Base-by-base conservation (phyloP, 2,888 invertebrate genomes). In the Cerastoderma edule region DNA sequence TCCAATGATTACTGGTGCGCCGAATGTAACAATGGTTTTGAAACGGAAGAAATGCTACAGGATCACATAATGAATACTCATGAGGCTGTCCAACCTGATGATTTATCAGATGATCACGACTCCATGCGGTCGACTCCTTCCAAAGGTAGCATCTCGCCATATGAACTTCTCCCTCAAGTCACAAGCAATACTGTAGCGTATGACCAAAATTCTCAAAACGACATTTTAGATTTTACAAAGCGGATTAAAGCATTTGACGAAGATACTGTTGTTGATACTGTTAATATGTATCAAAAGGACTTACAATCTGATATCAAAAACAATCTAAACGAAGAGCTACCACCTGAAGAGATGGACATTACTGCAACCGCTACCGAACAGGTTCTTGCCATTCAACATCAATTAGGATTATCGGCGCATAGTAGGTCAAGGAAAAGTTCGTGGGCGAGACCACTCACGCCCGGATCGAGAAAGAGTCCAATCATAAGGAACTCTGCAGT, bases 1-100 rank as follows among this genome's bases (percentile, higher is more conserved):
- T 73, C 79, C 0, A 83, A 74, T 39, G 86, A 88, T 28, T 88
- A 88, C 67, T 89, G 87, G 87, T 89, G 89, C 65, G 83, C 87
- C 1, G 89, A 88, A 75, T 89, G 89, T 66, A 84, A 87, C 35
- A 79, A 84, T 13, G 89, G 89, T 0, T 89, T 88, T 53, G 83
- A 77, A 22, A 80, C 85, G 8, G 88, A 88, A 64, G 73, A 79
- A 39, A 56, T 73, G n/a, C 74, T 89, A 5, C 79, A 85, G 13
- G 79, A 80, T 16, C 89, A 89, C 54, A 88, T 89, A 39, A 63
- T 68, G 1, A 67, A 68, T 35, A 82, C 81, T 24, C 89, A 89
- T 33, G 88, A 88, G 69, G 16, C 27, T 16, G 67, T 66, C 46
- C 33, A 13, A 24, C 32, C 30, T 22, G 16, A 28, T 60, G n/a